Base-by-base conservation (phyloP, 2,888 invertebrate genomes). In the Tuberolachnus salignus region DNA sequence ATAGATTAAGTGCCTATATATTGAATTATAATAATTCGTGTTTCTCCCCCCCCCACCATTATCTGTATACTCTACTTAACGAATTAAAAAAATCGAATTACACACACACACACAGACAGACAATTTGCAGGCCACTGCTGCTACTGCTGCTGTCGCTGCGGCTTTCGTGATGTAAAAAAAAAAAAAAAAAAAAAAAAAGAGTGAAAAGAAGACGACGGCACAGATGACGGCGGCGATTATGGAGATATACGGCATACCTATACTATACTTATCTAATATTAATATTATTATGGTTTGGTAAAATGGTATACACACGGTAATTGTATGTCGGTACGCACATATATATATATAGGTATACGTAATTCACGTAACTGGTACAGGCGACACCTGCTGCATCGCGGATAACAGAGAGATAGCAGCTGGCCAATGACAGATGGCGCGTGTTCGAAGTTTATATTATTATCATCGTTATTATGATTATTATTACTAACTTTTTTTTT, bases 371-470 rank as follows among this genome's bases (percentile, higher is more conserved):
- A 61, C 61, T 72, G 72, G 72, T 72, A 72, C 61, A 14, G 51
- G 34, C 63, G 63, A 67, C 66, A 78, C 64, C 64, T 67, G 66
- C 75, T 67, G 59, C 66, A 78, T 66, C 66, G 46, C 66, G 46
- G 57, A 78, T 67, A 67, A 67, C 75, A 67, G 66, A 53, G 53
- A 67, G 67, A 67, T 59, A 55, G 67, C 75, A 78, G 75, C 67
- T 78, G 75, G 67, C 19, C 16, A 34, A 19, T 78, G 75, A 78
- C 75, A 78, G 75, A 78, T 78, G 75, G 75, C 75, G 75, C 75
- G 75, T 78, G 75, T 78, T 78, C 67, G 55, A 57, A 44, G 75
- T 75, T 75, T 34, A 75, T 49, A 49, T 73, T 49, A 61, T 63
- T 73, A 73, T 61, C 26, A n/a, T 44, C 55, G 51, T 64, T 21